These are phyloP conservation scores for Pterostichus madidus DNA, from an alignment of 2,888 invertebrate genomes.

Conservation along the genomic window DNA sequence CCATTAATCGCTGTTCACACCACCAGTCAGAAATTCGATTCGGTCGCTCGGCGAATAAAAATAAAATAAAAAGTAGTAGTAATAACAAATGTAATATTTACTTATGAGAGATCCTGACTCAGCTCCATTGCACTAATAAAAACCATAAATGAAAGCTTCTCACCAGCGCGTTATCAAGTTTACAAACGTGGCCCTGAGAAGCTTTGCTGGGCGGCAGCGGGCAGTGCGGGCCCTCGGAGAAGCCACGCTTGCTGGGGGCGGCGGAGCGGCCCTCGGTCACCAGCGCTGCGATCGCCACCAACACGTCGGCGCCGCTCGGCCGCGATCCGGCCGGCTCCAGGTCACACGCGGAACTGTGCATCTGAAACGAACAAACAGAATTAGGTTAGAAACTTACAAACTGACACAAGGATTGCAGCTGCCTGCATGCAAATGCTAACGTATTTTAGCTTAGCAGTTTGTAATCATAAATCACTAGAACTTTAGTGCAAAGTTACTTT, in stretches of 20 bases:
- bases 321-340: conserved; percentile 69
- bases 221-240: conserved; percentile 86
- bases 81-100: conserved; percentile 62
- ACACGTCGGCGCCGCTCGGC: conserved; percentile 74
- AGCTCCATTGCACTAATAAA: conserved; percentile 59
- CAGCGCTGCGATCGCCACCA: conserved; percentile 75
- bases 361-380: conserved; percentile 72
- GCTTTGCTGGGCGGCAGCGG: conserved; percentile 78
- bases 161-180: conserved; percentile 79
- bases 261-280: conserved; percentile 76
- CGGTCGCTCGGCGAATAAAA: conserved; percentile 37
- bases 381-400: conserved; percentile 36
- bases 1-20: too few relatives aligned
- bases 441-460: not conserved
- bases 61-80: conserved; percentile 23
- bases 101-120: conserved; percentile 51
- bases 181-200: conserved; percentile 78
- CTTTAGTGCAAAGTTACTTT: too few relatives aligned
- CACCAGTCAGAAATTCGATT: conserved; percentile 5
- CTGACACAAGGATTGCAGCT: not conserved
- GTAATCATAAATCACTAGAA: too few relatives aligned
- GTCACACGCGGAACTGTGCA: conserved; percentile 76
- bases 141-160: conserved; percentile 59
- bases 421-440: not conserved
- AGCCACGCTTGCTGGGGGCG: conserved; percentile 78